These are phyloP conservation scores for Drosophila kuntzei DNA, from an alignment of 2,888 invertebrate species.

Conservation along the genomic window DNA sequence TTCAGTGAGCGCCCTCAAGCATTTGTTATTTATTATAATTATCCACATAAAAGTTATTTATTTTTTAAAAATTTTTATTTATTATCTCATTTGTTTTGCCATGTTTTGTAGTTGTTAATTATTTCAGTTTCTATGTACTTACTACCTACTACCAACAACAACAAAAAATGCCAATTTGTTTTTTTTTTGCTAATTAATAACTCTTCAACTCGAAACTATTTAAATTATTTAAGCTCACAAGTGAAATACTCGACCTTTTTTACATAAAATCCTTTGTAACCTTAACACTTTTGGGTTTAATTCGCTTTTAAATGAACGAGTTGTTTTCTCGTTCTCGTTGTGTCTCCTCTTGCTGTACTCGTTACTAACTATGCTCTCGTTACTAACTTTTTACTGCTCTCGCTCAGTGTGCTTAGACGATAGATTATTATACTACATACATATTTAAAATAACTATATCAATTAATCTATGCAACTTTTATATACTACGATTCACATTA, in stretches of 20 bases:
- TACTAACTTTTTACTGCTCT: slow-evolving; percentile 18
- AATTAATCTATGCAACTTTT: slow-evolving; percentile 35
- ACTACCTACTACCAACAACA: slow-evolving; percentile 17
- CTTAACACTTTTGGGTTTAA: slow-evolving; percentile 12
- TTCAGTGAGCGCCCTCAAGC: slow-evolving; percentile 27
- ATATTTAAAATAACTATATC: neutral
- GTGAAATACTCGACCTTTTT: slow-evolving; percentile 6
- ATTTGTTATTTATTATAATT: slow-evolving; percentile 26
- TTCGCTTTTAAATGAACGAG: slow-evolving; percentile 28
- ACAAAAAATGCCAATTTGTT: slow-evolving; percentile 60
- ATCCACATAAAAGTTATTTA: slow-evolving; percentile 14
- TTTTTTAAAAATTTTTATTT: slow-evolving; percentile 16
- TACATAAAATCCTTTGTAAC: neutral
- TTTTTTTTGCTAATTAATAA: slow-evolving; percentile 22
- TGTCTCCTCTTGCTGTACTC: slow-evolving; percentile 19
- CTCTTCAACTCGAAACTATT: slow-evolving; percentile 1
- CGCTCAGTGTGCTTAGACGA: slow-evolving; percentile 11
- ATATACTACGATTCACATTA: slow-evolving; percentile 20
- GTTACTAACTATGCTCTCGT: slow-evolving; percentile 39
- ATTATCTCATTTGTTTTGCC: slow-evolving; percentile 24
- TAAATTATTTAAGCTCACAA: neutral
- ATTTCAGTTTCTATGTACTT: slow-evolving; percentile 6
- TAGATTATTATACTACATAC: neutral
- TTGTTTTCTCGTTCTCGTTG: slow-evolving; percentile 10
- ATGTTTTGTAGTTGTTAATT: slow-evolving; percentile 27